Base-by-base conservation (phyloP, 2,797 vertebrate genomes). In the Gobio occitaniae region DNA sequence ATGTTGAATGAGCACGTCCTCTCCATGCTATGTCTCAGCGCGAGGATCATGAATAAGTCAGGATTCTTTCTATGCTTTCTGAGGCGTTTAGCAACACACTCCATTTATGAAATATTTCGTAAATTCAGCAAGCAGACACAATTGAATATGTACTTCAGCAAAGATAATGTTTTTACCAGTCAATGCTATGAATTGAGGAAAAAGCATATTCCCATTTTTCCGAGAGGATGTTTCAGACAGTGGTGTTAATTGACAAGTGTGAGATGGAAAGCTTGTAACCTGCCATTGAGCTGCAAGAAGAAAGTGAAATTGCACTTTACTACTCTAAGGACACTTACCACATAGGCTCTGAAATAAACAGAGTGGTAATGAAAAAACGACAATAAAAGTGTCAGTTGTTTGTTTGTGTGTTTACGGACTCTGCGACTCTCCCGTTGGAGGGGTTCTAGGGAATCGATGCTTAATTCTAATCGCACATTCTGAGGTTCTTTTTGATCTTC, bases 201-300 rank as follows among this genome's bases (percentile, higher is more conserved):
- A 29, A 61, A 71, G 65, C 65, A 21, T 41, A 59, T 84, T 59
- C 19, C 25, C 13, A 78, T 78, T 84, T 84, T 68, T 78, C 50
- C 36, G 21, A 29, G n/a, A 66, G 63, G 77, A 69, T 77, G 50
- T 56, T 84, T 78, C 10, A 68, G 38, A 32, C 36, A 50, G 50
- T 84, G 82, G 69, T 70, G 29, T 78, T 84, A 84, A 78, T 70
- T 69, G 82, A 78, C 82, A 83, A 25, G 61, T 76, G 72, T 68
- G 71, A 68, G 72, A 83, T 76, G 72, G 74, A 84, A 56, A 78
- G 75, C 83, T 78, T 84, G 65, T 71, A 48, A 78, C 83, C 75
- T 84, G 75, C 52, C 25, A 70, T 48, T 29, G 41, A 71, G 52
- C 21, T 61, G 65, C 12, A 71, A 44, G 41, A 44, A 44, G 41